These are phyloP conservation scores for Acrobasis repandana DNA, from an alignment of 2,888 invertebrate species.

Conservation along the genomic window DNA sequence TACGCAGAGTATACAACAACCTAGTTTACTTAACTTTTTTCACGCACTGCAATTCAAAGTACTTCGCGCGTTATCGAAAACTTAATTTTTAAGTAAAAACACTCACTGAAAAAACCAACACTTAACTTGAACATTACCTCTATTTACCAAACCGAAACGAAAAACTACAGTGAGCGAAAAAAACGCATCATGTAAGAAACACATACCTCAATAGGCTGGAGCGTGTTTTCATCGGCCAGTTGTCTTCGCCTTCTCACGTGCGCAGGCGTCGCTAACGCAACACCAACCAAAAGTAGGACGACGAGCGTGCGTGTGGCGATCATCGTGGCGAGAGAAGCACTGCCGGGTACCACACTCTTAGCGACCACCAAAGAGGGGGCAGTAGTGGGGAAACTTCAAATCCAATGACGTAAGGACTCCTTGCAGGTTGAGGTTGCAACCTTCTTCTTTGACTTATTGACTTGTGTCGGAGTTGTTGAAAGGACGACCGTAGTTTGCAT, in stretches of 20 bases:
- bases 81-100: not conserved
- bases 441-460: constrained; percentile 20
- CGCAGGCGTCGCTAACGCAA: constrained; percentile 39
- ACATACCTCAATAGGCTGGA: constrained; percentile 70
- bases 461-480: constrained; percentile 10
- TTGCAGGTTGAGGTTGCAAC: constrained; percentile 13
- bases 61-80: not conserved
- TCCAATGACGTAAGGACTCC: constrained; percentile 18
- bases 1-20: not conserved
- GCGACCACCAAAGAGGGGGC: constrained; percentile 15
- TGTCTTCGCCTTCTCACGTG: constrained; percentile 55
- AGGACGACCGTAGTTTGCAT: not conserved
- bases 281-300: constrained; percentile 43
- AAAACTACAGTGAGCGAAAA: constrained; percentile 1
- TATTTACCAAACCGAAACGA: not conserved
- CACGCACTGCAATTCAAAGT: not conserved
- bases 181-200: constrained; percentile 1
- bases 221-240: constrained; percentile 65
- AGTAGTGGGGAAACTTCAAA: constrained; percentile 12
- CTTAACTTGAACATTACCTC: not conserved
- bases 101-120: not conserved
- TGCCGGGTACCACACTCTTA: constrained; percentile 29
- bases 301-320: constrained; percentile 48
- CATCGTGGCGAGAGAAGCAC: constrained; percentile 50
- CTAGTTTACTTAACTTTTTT: not conserved